Percentiles rank a stretch among this genome's conserved stretches.
Evolutionary conservation across 1,140 invertebrate species (phyloP).

Genomic region (Trichonephila inaurata): DNA sequence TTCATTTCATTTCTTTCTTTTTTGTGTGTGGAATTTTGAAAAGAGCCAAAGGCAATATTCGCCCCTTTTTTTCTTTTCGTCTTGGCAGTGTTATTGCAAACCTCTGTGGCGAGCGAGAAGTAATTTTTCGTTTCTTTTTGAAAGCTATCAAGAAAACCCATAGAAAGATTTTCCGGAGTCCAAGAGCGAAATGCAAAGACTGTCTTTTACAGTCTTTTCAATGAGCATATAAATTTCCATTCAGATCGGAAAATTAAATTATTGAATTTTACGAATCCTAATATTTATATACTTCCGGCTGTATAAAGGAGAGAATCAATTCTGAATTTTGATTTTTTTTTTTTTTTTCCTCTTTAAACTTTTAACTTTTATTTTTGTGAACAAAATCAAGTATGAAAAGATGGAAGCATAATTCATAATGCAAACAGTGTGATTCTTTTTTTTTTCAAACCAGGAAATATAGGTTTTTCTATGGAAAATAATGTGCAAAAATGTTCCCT

Average conservation of each 20-base stretch:
- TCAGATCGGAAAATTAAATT: neutral
- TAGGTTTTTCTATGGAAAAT: no score
- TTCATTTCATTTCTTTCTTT: neutral
- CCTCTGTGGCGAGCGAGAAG: neutral
- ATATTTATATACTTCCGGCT: neutral
- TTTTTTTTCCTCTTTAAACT: no score
- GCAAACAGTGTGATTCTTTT: no score
- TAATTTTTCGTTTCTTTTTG: neutral
- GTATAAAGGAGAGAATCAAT: neutral
- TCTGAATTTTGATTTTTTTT: no score
- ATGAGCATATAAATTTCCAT: conserved; percentile 3
- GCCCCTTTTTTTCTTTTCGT: neutral
- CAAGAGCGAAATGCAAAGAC: neutral
- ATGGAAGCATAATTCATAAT: neutral
- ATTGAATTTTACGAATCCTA: conserved; percentile 25
- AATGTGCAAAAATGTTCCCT: no score
- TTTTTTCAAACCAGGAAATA: no score
- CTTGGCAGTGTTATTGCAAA: conserved; percentile 1
- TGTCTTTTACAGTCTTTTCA: neutral
- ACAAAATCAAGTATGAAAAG: neutral
- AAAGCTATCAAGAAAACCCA: conserved; percentile 8
- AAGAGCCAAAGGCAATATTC: conserved; percentile 31
- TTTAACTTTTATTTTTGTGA: neutral
- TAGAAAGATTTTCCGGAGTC: neutral
- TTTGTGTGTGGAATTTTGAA: conserved; percentile 9